Evolutionary conservation across 2,888 invertebrate genomes (phyloP).

Genomic region (Brachyopa scutellaris): DNA sequence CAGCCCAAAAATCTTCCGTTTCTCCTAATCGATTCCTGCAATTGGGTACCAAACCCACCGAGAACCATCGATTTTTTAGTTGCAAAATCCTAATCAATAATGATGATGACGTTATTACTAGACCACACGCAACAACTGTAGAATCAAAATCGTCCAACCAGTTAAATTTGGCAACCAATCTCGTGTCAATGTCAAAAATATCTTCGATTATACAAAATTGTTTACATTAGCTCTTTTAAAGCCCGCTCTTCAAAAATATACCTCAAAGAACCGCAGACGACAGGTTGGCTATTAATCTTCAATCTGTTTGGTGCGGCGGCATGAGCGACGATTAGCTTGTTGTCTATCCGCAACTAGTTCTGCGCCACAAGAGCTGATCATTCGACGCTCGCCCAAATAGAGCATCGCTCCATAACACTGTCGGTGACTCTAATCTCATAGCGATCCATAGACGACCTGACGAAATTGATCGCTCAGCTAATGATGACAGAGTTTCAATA

Average conservation of each 20-base stretch:
- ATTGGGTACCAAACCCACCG: no score
- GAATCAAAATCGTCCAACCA: no score
- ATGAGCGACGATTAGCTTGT: constrained; percentile 14
- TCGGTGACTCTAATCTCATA: constrained; percentile 43
- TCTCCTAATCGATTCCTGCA: no score
- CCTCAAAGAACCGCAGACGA: constrained; percentile 29
- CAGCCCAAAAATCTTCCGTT: no score
- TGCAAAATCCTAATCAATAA: no score
- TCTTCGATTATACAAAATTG: constrained; percentile 24
- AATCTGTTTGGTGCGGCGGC: constrained; percentile 23
- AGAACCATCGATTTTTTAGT: no score
- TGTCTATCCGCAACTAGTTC: constrained; percentile 9
- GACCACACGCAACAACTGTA: no score
- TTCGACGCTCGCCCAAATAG: constrained; percentile 37
- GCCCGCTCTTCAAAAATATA: not conserved
- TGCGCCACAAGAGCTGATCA: constrained; percentile 32
- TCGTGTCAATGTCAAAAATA: constrained; percentile 5
- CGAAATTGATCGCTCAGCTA: constrained; percentile 54
- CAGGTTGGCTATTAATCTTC: constrained; percentile 57
- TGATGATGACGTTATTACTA: no score
- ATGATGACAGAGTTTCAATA: constrained; percentile 62
- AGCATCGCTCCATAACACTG: constrained; percentile 14
- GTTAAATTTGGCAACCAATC: constrained; percentile 12
- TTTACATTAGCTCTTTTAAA: constrained; percentile 5
- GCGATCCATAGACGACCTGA: constrained; percentile 28